A percentile compares a stretch with the other conserved stretches of the same genome.
These are phyloP conservation scores for Apis florea DNA, from an alignment of 1,140 invertebrate species.

Conservation along the genomic window DNA sequence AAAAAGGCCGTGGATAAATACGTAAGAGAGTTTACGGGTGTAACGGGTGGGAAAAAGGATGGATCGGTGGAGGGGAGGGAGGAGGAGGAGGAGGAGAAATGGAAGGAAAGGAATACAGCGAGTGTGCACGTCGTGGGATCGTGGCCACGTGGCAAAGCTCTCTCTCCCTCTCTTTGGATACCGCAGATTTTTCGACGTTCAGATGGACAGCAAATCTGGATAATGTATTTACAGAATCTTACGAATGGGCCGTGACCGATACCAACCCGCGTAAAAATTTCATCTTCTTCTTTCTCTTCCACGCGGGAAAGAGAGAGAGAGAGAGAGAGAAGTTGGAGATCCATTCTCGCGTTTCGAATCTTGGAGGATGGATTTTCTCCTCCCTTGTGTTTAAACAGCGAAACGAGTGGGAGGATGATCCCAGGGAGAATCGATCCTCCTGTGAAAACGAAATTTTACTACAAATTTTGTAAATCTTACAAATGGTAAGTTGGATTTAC, in stretches of 20 bases:
- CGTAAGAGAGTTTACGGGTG: constrained; percentile 63
- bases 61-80: no score
- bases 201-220: constrained; percentile 66
- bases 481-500: no score
- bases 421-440: no score
- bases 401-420: no score
- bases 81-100: not conserved
- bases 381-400: no score
- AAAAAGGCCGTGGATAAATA: constrained; percentile 64
- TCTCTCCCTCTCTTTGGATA: constrained; percentile 25
- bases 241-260: constrained; percentile 1
- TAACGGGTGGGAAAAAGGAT: not conserved
- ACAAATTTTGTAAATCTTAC: no score
- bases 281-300: not conserved
- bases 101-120: constrained; percentile 14
- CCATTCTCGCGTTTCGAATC: no score
- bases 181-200: constrained; percentile 58
- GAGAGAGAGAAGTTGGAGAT: no score
- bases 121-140: constrained; percentile 53
- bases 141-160: constrained; percentile 55
- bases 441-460: no score
- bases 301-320: no score
- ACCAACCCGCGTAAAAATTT: constrained; percentile 4
- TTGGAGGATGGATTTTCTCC: no score
- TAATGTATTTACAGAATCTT: constrained; percentile 69